Percentiles rank a stretch among this genome's conserved stretches.
These are phyloP conservation scores for human (Homo sapiens) DNA, from an alignment of 2,113 vertebrate genomes.

Conservation along the genomic window DNA sequence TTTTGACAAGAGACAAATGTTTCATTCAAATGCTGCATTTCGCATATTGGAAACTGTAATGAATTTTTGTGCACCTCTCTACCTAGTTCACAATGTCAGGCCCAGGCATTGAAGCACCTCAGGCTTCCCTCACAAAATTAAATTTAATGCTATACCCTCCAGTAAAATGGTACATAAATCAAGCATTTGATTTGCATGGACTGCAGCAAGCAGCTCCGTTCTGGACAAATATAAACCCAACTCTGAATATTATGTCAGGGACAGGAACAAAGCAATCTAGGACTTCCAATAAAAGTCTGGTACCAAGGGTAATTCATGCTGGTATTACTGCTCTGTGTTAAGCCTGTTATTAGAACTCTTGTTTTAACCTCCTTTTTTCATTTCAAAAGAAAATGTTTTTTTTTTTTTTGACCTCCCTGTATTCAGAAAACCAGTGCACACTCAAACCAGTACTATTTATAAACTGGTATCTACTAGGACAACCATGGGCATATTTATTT, in stretches of 20 bases:
- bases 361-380: conserved; percentile 88
- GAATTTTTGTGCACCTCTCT: conserved; percentile 91
- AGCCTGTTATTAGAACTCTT: conserved; percentile 93
- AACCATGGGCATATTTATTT: conserved; percentile 68
- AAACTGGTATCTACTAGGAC: conserved; percentile 76
- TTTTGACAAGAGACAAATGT: conserved; percentile 99
- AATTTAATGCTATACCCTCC: conserved; percentile 96
- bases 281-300: conserved; percentile 90
- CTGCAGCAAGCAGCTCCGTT: conserved; percentile 88
- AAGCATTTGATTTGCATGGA: conserved; percentile 98
- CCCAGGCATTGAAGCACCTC: conserved; percentile 84
- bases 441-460: conserved; percentile 83
- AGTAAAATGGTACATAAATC: conserved; percentile 96
- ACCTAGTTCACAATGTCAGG: conserved; percentile 94
- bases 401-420: conserved; percentile 81
- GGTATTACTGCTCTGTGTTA: conserved; percentile 93
- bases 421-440: conserved; percentile 81
- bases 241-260: conserved; percentile 93
- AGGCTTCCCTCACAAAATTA: conserved; percentile 95
- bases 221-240: conserved; percentile 91
- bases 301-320: conserved; percentile 89
- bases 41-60: conserved; percentile 98
- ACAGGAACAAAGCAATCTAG: conserved; percentile 94
- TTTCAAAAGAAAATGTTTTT: conserved; percentile 89
- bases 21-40: conserved; percentile 99